A percentile compares a stretch with the other conserved stretches of the same genome.
phyloP scores from a whole-genome alignment of 2,888 invertebrate species.

The Drosophila barbarae region DNA sequence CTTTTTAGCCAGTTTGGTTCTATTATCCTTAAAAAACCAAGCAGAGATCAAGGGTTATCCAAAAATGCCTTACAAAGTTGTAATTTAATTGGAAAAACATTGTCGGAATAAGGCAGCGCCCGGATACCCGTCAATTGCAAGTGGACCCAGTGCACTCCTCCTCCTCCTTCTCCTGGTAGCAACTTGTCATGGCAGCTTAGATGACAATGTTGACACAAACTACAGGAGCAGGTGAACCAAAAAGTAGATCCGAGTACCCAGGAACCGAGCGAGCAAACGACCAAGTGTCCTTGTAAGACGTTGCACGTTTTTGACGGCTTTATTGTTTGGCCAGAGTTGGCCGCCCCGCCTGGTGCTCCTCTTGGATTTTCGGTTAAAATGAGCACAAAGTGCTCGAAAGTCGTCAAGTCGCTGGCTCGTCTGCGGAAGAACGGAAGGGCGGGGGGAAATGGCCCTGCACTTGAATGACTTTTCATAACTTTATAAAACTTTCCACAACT shows the following conservation, averaged over 20 bases:
- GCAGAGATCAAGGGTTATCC: neutral
- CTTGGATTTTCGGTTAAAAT: constrained; percentile 56
- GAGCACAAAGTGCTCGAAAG: constrained; percentile 71
- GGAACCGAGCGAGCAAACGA: neutral
- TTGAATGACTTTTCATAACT: constrained; percentile 70
- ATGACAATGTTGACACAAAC: constrained; percentile 42
- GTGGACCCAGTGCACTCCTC: neutral
- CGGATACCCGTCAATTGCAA: constrained; percentile 6
- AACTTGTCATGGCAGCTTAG: constrained; percentile 56
- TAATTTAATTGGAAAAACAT: constrained; percentile 1
- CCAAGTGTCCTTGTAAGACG: constrained; percentile 46
- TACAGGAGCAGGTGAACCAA: constrained; percentile 21
- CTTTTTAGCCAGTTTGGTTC: neutral
- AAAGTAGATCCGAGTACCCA: constrained; percentile 1
- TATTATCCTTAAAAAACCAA: neutral
- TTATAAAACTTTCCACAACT: constrained; percentile 17
- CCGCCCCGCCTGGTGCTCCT: neutral
- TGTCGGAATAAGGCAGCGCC: neutral
- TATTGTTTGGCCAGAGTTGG: constrained; percentile 55
- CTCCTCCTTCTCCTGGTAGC: neutral
- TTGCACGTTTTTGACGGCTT: constrained; percentile 68
- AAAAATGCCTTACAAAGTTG: neutral
- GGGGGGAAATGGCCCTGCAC: constrained; percentile 41
- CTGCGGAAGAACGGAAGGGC: neutral
- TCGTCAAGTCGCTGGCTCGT: constrained; percentile 49